These are phyloP conservation scores for Phalacrocorax pelagicus DNA, from an alignment of 2,113 vertebrate species.

Conservation along the genomic window DNA sequence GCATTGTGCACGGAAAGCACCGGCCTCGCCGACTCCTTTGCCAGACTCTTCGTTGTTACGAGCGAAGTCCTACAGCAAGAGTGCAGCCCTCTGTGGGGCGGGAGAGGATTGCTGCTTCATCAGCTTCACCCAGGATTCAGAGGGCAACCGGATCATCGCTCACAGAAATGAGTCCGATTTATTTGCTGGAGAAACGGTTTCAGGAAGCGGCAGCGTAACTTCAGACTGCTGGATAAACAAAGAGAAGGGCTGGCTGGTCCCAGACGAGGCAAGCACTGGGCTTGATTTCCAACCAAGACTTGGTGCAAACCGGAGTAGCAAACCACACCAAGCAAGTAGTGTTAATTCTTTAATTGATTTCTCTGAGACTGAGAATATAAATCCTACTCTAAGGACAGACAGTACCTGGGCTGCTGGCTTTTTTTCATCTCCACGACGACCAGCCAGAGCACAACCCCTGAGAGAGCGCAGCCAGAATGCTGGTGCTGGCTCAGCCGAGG, in stretches of 20 bases:
- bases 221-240: neutral
- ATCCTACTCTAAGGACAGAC: fast-evolving
- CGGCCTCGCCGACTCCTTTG: fast-evolving
- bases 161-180: fast-evolving
- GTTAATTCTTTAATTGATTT: fast-evolving
- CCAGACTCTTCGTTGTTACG: fast-evolving
- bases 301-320: neutral
- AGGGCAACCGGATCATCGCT: neutral
- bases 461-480: fast-evolving
- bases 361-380: neutral
- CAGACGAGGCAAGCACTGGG: fast-evolving
- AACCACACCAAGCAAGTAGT: fast-evolving
- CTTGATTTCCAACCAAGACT: neutral
- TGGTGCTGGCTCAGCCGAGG: fast-evolving
- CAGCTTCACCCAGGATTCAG: neutral
- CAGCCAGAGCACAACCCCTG: fast-evolving
- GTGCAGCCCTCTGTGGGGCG: neutral
- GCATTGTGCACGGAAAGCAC: fast-evolving
- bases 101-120: neutral
- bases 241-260: too few relatives aligned
- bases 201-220: neutral
- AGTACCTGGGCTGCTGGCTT: neutral
- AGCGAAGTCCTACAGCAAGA: fast-evolving
- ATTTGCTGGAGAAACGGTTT: neutral
- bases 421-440: fast-evolving